These are phyloP conservation scores for Nothura maculosa DNA, from an alignment of 2,797 vertebrate species.

Conservation along the genomic window DNA sequence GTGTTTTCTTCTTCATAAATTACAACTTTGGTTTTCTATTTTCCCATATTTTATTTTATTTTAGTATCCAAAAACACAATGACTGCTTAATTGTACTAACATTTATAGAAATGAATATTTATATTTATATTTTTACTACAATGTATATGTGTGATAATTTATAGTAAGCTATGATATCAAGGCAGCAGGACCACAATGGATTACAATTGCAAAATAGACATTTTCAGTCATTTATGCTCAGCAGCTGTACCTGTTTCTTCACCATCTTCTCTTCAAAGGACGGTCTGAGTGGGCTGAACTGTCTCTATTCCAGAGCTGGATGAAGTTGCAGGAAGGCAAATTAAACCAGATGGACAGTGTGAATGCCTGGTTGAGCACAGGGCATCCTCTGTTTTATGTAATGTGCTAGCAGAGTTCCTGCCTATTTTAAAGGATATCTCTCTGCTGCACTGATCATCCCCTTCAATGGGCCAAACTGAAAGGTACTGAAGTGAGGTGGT, in stretches of 20 bases:
- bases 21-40: neutral
- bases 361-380: neutral
- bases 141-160: neutral
- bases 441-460: neutral
- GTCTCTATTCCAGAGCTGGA: neutral
- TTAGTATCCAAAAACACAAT: neutral
- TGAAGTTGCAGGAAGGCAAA: neutral
- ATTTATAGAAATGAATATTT: no score
- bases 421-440: neutral
- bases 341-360: neutral
- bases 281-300: neutral
- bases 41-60: neutral
- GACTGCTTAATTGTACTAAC: neutral
- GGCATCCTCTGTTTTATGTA: neutral
- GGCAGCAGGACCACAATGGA: neutral
- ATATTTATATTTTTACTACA: neutral
- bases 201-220: neutral
- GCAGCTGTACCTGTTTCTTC: neutral
- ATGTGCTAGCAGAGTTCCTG: neutral
- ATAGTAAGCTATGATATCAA: neutral
- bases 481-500: neutral
- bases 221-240: neutral
- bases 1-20: accelerated
- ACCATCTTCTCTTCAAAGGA: neutral
- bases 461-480: neutral